These are phyloP conservation scores for Boulengeromyrus knoepffleri DNA, from an alignment of 2,113 vertebrate species.

Conservation along the genomic window DNA sequence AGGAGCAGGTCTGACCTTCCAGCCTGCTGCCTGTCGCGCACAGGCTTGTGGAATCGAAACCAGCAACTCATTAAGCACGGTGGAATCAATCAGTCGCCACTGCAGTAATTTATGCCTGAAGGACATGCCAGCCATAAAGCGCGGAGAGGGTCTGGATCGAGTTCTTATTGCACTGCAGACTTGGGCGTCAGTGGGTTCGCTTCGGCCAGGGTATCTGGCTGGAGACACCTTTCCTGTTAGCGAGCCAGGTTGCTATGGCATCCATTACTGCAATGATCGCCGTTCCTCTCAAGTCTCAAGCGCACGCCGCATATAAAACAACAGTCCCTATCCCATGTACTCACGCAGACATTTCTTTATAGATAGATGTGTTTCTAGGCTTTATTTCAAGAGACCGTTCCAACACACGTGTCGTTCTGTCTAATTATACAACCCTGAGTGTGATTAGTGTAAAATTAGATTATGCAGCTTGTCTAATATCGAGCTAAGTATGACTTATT, in stretches of 20 bases:
- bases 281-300: background rate
- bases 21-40: background rate
- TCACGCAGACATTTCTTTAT: background rate
- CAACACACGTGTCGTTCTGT: background rate
- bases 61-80: background rate
- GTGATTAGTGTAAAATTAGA: background rate
- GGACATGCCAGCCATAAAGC: background rate
- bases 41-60: background rate
- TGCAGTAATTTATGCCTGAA: background rate
- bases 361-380: background rate
- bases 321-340: background rate
- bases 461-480: background rate
- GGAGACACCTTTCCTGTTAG: background rate
- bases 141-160: background rate
- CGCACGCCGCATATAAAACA: background rate
- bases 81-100: background rate
- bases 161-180: background rate
- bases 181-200: background rate
- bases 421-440: background rate
- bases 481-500: background rate
- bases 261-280: background rate
- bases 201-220: background rate
- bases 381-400: background rate
- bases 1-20: background rate
- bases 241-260: background rate